Conservation (phyloP, 1,140 invertebrate species). For the Aethina tumida region DNA sequence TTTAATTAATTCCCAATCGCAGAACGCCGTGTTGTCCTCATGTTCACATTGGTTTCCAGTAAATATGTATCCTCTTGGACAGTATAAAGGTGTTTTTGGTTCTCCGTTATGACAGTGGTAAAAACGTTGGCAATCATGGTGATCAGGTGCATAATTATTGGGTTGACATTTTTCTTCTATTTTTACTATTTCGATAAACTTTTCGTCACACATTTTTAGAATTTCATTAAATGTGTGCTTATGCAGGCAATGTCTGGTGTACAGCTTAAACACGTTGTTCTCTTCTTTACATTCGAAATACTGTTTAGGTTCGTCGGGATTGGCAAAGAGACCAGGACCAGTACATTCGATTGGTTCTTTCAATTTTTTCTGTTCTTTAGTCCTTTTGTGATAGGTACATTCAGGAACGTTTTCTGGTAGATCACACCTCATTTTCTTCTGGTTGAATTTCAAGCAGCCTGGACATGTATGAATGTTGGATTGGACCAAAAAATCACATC, state of each 20-base stretch:
- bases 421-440: slow-evolving; percentile 9
- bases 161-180: neutral
- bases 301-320: neutral
- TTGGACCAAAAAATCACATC: slow-evolving; percentile 6
- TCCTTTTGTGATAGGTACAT: slow-evolving; percentile 8
- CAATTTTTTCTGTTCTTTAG: slow-evolving; percentile 2
- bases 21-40: neutral
- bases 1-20: slow-evolving; percentile 5
- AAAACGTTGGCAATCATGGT: slow-evolving; percentile 2
- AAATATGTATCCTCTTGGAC: slow-evolving; percentile 6
- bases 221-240: slow-evolving; percentile 1
- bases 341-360: neutral
- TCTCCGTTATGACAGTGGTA: slow-evolving; percentile 1
- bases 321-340: slow-evolving; percentile 2
- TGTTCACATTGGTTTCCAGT: slow-evolving; percentile 3
- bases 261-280: neutral
- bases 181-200: neutral
- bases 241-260: neutral
- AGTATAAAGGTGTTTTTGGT: neutral
- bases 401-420: slow-evolving; percentile 16
- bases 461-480: slow-evolving; percentile 8
- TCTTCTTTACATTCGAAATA: slow-evolving; percentile 4
- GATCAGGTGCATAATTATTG: neutral
- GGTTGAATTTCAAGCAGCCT: slow-evolving; percentile 16
- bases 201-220: neutral